Percentiles rank a stretch among this genome's conserved stretches.
phyloP scores from a whole-genome alignment of 2,797 vertebrate genomes.

The Lophotriccus pileatus region DNA sequence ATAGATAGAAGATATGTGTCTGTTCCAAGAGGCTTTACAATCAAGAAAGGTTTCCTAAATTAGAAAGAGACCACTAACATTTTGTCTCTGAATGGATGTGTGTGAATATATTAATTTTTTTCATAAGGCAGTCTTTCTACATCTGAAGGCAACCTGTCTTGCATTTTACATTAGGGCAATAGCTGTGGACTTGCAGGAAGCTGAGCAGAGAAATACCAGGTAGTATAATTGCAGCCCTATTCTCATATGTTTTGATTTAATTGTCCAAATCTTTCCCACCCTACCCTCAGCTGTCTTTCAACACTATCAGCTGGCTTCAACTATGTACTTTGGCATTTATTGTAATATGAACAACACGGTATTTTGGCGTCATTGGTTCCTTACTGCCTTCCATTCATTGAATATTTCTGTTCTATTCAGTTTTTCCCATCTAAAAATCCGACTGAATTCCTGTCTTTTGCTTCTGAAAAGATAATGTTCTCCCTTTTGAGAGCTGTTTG shows the following conservation, averaged over 20 bases:
- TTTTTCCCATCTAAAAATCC: background rate
- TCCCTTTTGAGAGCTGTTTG: background rate
- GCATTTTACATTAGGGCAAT: background rate
- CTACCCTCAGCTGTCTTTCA: background rate
- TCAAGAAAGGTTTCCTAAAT: background rate
- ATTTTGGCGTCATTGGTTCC: background rate
- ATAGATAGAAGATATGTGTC: background rate
- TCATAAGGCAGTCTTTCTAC: background rate
- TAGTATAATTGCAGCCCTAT: background rate
- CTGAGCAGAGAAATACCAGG: background rate
- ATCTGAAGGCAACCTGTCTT: background rate
- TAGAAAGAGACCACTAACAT: background rate
- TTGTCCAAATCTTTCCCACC: background rate
- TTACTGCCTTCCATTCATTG: background rate
- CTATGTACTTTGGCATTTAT: background rate
- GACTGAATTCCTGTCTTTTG: background rate
- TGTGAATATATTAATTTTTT: background rate
- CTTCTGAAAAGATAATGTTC: background rate
- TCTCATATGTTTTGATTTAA: background rate
- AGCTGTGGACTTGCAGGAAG: background rate
- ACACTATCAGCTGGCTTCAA: background rate
- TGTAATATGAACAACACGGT: background rate
- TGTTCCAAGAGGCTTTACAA: background rate
- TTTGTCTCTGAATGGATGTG: background rate
- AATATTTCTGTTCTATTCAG: background rate